Evolutionary conservation across 64 coral and sea anemone genomes (phyloP).

Genomic region (Montipora efflorescens): DNA sequence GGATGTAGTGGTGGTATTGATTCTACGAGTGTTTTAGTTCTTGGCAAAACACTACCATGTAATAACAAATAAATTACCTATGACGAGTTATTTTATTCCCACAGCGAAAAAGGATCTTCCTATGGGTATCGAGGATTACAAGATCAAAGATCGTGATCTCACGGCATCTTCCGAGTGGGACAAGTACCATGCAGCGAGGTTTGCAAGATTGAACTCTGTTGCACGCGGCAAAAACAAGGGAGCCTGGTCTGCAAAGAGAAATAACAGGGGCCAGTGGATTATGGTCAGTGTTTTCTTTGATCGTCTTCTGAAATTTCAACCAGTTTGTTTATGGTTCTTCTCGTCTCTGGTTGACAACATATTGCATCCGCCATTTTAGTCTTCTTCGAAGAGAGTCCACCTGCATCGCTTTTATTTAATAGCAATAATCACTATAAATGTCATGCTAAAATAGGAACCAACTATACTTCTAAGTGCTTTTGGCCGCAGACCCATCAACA

Average conservation of each 20-base stretch:
- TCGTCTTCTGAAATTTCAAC: neutral
- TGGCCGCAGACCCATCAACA: too few relatives aligned
- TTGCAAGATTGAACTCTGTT: conserved; percentile 35
- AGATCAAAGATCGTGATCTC: conserved; percentile 16
- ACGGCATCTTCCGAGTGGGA: conserved; percentile 43
- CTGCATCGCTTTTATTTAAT: too few relatives aligned
- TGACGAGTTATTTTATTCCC: neutral
- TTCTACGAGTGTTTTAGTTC: too few relatives aligned
- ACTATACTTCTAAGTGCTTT: neutral
- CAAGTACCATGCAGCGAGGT: conserved; percentile 35
- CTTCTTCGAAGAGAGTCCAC: too few relatives aligned
- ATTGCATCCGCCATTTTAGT: too few relatives aligned
- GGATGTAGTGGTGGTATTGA: too few relatives aligned
- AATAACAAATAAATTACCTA: too few relatives aligned
- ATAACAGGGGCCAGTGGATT: conserved; percentile 58
- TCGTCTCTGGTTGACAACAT: too few relatives aligned
- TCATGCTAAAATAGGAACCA: neutral
- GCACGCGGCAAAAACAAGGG: conserved; percentile 27
- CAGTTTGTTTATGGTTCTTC: neutral
- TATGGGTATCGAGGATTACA: conserved; percentile 54
- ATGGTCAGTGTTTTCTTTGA: neutral
- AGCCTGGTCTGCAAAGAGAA: conserved; percentile 54
- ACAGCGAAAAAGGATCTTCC: conserved; percentile 37
- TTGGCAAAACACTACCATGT: too few relatives aligned
- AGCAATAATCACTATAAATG: too few relatives aligned